These are phyloP conservation scores for Ophion costatus DNA, from an alignment of 2,888 invertebrate genomes.

Conservation along the genomic window DNA sequence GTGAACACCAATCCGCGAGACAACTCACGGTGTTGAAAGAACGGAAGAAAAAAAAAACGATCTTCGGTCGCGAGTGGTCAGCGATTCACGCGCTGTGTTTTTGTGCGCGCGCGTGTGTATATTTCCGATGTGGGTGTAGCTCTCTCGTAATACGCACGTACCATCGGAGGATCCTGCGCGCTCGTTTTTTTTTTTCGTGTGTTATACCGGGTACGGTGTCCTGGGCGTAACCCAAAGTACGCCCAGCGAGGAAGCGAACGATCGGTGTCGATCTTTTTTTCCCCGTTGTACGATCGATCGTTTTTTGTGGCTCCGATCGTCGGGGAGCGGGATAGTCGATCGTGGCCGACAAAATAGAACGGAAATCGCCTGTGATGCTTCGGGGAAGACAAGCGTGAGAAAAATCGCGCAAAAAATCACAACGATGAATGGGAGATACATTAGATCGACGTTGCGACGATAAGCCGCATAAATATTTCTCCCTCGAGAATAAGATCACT, in stretches of 20 bases:
- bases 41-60: constrained; percentile 59
- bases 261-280: constrained; percentile 12
- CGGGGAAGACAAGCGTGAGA: neutral
- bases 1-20: constrained; percentile 72
- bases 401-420: neutral
- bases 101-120: constrained; percentile 31
- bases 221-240: constrained; percentile 65
- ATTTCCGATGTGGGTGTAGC: constrained; percentile 52
- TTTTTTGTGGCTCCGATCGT: neutral
- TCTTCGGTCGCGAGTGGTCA: constrained; percentile 49
- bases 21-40: constrained; percentile 71
- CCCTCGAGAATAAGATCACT: neutral
- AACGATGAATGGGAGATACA: neutral
- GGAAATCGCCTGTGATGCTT: neutral
- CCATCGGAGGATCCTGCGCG: constrained; percentile 39
- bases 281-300: neutral
- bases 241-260: constrained; percentile 30
- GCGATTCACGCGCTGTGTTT: constrained; percentile 35
- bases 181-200: constrained; percentile 45
- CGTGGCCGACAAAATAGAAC: neutral
- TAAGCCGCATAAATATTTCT: neutral
- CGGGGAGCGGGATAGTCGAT: neutral
- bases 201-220: constrained; percentile 61
- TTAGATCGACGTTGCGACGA: neutral
- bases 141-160: constrained; percentile 37